Evolutionary conservation across 1,140 invertebrate species (phyloP), one percentile per base, ranked within the genome.

Genomic region (Oscheius sp.): DNA sequence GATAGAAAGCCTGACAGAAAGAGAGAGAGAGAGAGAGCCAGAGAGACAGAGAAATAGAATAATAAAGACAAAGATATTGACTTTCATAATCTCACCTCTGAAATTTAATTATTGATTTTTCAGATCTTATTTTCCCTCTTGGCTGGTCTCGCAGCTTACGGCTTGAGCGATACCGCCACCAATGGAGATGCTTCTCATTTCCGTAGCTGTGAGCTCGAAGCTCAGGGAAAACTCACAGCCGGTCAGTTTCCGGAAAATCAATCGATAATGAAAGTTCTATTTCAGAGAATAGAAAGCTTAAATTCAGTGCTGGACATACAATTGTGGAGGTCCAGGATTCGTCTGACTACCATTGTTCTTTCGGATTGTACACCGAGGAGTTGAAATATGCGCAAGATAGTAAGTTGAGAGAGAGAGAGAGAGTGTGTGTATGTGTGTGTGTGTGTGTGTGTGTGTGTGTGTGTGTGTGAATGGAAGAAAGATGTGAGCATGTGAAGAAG

Each of bases 301-400:
- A 46, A 23, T 80, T 84, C 68, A 70, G 75, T 20, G 72, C 58
- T 23, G 81, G 81, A 42, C 68, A 69, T 38, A 84, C 82, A 18
- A 79, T 77, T 18, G 75, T 83, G 18, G 68, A 82, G 20, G 74
- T 83, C 28, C 76, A 84, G 45, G 82, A 83, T 52, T 79, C 81
- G 10, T 82, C 82, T 3, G 80, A 77, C 31, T 83, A 83, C 62
- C 81, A 84, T 49, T 83, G 82, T 70, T 84, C 82, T 2, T 71
- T 83, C 45, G 82, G 82, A 20, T 69, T 83, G 20, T 83, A 83
- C 74, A 84, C 82, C 0, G 82, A 82, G 29, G 82, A 83, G 66
- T 42, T 83, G 67, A 83, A 84, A 67, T 84, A 67, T 65, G 59
- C n/a, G n/a, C n/a, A n/a, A n/a, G n/a, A n/a, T n/a, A n/a, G n/a